phyloP scores from a whole-genome alignment of 2,888 invertebrate species.

The Pristionchus exspectatus region DNA sequence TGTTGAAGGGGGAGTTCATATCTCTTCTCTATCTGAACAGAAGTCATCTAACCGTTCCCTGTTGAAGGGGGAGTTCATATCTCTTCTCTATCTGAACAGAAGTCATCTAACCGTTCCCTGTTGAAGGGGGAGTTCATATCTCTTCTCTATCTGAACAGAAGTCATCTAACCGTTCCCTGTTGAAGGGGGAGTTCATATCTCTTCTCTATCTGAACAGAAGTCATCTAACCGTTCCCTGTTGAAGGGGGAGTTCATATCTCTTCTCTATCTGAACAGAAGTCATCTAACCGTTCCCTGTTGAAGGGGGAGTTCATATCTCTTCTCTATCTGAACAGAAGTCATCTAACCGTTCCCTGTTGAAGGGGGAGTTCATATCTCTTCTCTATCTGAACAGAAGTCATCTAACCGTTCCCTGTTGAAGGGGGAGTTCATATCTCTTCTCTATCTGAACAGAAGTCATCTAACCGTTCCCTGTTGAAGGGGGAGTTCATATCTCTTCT shows the following conservation, averaged over 20 bases:
- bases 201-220: not conserved
- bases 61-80: too few species aligned
- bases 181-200: too few species aligned
- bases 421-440: too few species aligned
- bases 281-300: constrained; percentile 4
- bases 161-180: not conserved
- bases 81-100: constrained; percentile 5
- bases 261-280: not conserved
- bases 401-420: constrained; percentile 1
- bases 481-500: too few species aligned
- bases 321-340: not conserved
- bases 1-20: too few species aligned
- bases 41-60: not conserved
- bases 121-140: too few species aligned
- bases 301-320: too few species aligned
- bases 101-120: not conserved
- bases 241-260: too few species aligned
- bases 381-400: not conserved
- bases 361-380: too few species aligned
- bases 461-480: constrained; percentile 5
- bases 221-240: constrained; percentile 1
- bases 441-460: not conserved
- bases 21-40: constrained; percentile 17
- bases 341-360: not conserved
- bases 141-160: not conserved